Percentiles rank a stretch among this genome's conserved stretches.
phyloP scores from a whole-genome alignment of 2,888 invertebrate genomes.

The Eucera pruinosa region DNA sequence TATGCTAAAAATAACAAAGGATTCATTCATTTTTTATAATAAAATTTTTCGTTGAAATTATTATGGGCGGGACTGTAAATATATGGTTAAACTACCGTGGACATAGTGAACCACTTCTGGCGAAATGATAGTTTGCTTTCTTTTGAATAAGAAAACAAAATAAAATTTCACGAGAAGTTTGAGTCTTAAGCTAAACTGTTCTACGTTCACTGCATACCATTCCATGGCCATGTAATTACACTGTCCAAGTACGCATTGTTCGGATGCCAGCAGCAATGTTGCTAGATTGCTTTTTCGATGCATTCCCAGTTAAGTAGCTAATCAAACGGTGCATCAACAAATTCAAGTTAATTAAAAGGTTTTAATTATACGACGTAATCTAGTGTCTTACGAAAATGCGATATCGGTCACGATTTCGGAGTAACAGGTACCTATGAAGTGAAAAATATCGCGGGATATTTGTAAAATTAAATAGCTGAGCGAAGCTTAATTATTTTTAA shows the following conservation, averaged over 20 bases:
- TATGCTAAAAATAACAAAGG: too few species aligned
- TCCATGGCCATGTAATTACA: background rate
- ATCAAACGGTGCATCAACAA: background rate
- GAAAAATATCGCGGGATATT: background rate
- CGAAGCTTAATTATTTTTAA: background rate
- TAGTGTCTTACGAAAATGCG: background rate
- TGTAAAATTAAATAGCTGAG: background rate
- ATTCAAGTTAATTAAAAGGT: conserved; percentile 12
- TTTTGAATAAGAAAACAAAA: background rate
- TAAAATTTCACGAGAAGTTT: background rate
- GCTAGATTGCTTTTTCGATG: too few species aligned
- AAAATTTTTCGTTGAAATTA: too few species aligned
- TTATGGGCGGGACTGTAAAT: too few species aligned
- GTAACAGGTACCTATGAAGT: background rate
- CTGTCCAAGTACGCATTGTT: background rate
- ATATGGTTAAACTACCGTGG: too few species aligned
- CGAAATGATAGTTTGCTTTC: conserved; percentile 28
- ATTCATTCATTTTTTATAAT: too few species aligned
- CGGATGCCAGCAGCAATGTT: background rate
- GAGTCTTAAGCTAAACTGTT: background rate
- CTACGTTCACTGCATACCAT: background rate
- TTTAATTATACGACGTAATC: background rate
- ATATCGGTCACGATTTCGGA: background rate
- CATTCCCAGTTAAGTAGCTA: background rate
- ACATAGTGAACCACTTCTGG: background rate